These are phyloP conservation scores for Platycheirus rosarum DNA, from an alignment of 2,888 invertebrate species.

Conservation along the genomic window DNA sequence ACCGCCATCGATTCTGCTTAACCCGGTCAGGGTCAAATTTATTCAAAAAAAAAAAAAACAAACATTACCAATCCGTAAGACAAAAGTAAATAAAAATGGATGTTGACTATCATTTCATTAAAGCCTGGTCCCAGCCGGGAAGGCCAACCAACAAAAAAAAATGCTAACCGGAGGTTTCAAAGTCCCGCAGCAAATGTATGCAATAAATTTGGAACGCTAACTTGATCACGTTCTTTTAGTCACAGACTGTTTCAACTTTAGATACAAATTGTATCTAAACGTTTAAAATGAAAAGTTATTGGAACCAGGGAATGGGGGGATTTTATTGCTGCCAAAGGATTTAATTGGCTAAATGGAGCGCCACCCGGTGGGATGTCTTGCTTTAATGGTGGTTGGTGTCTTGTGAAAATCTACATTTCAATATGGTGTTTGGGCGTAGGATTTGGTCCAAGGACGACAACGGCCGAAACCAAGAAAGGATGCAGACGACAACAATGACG, in stretches of 20 bases:
- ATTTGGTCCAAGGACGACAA: slow-evolving; percentile 1
- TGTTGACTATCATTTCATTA: slow-evolving; percentile 67
- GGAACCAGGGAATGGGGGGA: slow-evolving; percentile 1
- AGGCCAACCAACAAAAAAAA: neutral
- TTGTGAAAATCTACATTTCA: slow-evolving; percentile 39
- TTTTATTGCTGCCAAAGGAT: slow-evolving; percentile 47
- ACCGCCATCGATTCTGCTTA: slow-evolving; percentile 30
- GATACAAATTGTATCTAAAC: slow-evolving; percentile 48
- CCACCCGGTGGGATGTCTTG: slow-evolving; percentile 25
- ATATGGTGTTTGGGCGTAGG: slow-evolving; percentile 25
- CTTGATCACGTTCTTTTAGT: slow-evolving; percentile 55
- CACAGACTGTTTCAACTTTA: neutral
- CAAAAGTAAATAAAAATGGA: slow-evolving; percentile 65
- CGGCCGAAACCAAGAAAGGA: neutral
- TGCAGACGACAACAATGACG: neutral
- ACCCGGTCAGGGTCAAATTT: slow-evolving; percentile 41
- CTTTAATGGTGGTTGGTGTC: slow-evolving; percentile 2
- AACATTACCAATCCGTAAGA: slow-evolving; percentile 37
- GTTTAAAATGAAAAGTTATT: slow-evolving; percentile 62
- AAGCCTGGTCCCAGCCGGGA: neutral
- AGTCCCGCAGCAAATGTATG: slow-evolving; percentile 21
- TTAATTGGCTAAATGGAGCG: slow-evolving; percentile 44
- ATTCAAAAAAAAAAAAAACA: neutral
- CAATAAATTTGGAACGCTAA: slow-evolving; percentile 65
- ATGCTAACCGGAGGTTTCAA: neutral